Base-by-base conservation (phyloP, 2,888 invertebrate genomes). In the Ganaspis brasiliensis region DNA sequence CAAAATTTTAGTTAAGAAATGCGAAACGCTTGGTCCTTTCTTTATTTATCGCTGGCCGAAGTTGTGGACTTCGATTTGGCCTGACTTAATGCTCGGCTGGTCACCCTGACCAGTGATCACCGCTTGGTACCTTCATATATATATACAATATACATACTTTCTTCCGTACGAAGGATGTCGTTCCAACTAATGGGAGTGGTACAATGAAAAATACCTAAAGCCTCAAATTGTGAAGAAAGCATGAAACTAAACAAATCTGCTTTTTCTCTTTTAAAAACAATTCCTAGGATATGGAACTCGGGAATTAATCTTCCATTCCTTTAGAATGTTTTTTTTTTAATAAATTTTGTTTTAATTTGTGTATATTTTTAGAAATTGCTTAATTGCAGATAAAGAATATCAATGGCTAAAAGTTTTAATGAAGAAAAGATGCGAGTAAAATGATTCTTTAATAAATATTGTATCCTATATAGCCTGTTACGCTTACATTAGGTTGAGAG, bases 11-110 rank as follows among this genome's bases (percentile, higher is more conserved):
- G 16, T 71, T 67, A 77, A 77, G 67, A 40, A 75, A 78, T 78
- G 67, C 75, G 78, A 76, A 79, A 79, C 79, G 81, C 79, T 79
- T 81, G 78, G 83, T 85, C 82, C 78, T 84, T 86, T 82, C 82
- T 79, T 82, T 78, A 84, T 83, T 78, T 80, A 80, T 83, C 83
- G 19, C 16, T 3, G 19, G n/a, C 16, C 8, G 81, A 85, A 83
- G 87, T 86, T 84, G 86, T 82, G 82, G 87, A 87, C 87, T 88
- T 87, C 84, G 87, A 88, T 87, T 88, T 85, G 85, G 86, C 82
- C 84, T 88, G 87, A 85, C 85, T 90, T 89, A 84, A 88, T 81
- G 91, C 87, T 88, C 84, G 85, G 89, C 87, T 88, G 89, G 77
- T 80, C 81, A 85, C 87, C 89, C 87, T 88, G 89, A 78, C 81